These are phyloP conservation scores for Xiphophorus couchianus DNA, from an alignment of 2,113 vertebrate genomes.

Conservation along the genomic window DNA sequence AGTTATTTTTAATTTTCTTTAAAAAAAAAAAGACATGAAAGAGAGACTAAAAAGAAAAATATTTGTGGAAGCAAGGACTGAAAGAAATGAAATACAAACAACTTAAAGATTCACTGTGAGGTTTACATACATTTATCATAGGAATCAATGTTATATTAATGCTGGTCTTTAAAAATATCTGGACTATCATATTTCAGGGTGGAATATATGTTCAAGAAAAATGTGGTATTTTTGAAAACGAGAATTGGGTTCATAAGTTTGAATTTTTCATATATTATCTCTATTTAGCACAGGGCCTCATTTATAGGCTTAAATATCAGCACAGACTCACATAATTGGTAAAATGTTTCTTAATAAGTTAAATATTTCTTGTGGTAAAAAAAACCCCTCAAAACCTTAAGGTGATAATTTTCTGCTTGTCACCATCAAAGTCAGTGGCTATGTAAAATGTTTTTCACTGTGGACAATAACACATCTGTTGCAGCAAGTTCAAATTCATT, in stretches of 20 bases:
- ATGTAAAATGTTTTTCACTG: not conserved
- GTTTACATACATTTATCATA: not conserved
- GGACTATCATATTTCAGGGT: not conserved
- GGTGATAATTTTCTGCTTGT: not conserved
- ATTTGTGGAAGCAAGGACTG: not conserved
- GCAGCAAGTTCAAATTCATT: not conserved
- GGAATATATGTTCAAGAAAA: not conserved
- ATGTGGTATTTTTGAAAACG: not conserved
- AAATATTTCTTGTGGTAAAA: too few relatives aligned
- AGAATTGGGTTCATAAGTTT: not conserved
- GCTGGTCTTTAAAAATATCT: not conserved
- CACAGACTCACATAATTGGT: too few relatives aligned
- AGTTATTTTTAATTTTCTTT: not conserved
- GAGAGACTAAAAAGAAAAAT: not conserved
- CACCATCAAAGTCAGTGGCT: not conserved
- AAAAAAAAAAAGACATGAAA: not conserved
- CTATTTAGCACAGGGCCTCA: too few relatives aligned
- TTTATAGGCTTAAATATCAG: too few relatives aligned
- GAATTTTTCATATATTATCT: too few relatives aligned
- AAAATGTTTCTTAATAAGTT: too few relatives aligned
- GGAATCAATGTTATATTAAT: not conserved
- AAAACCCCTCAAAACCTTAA: too few relatives aligned
- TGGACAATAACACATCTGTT: not conserved
- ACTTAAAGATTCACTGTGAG: not conserved
- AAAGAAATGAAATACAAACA: not conserved